Base-by-base conservation (phyloP, 2,888 invertebrate genomes). In the Sepioteuthis lessoniana region DNA sequence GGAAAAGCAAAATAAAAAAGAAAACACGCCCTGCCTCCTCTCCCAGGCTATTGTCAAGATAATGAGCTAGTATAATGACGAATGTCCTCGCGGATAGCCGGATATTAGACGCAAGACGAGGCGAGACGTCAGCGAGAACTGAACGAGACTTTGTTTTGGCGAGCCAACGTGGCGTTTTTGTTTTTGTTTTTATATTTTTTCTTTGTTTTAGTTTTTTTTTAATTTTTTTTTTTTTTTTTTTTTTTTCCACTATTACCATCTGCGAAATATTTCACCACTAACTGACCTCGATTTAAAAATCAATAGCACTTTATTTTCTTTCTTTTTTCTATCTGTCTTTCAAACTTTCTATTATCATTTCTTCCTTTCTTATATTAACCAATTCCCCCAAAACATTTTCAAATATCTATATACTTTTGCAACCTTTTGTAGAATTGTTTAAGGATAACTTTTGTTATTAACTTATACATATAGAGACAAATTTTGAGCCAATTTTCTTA, bases 11-110 rank as follows among this genome's bases (percentile, higher is more conserved):
- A 13, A 16, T 0, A 76, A 35, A 0, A n/a, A 76, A 76, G 10
- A 31, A n/a, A 8, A n/a, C 0, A 76, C n/a, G 13, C 35, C 76
- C 5, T 55, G 25, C 25, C 25, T 13, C 28, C 19, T 35, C 76
- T 76, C 4, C n/a, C 16, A 13, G n/a, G n/a, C 76, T 35, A n/a
- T 76, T 76, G 76, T 76, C 76, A n/a, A 76, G 76, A 76, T 76
- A 76, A 76, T 76, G 35, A 76, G 76, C 76, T 76, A 35, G 76
- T n/a, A n/a, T n/a, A 76, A 76, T 76, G 76, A 76, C 76, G n/a
- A n/a, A 76, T 76, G 76, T n/a, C 35, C 76, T 76, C 13, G n/a
- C 35, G n/a, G 76, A 76, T 76, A 76, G 76, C 76, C 76, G 76
- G 76, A 76, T 76, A 76, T 76, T 76, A 76, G n/a, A 76, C n/a